Percentiles rank a stretch among this genome's conserved stretches.
These are phyloP conservation scores for Portevinia maculata DNA, from an alignment of 2,888 invertebrate species.

Conservation along the genomic window DNA sequence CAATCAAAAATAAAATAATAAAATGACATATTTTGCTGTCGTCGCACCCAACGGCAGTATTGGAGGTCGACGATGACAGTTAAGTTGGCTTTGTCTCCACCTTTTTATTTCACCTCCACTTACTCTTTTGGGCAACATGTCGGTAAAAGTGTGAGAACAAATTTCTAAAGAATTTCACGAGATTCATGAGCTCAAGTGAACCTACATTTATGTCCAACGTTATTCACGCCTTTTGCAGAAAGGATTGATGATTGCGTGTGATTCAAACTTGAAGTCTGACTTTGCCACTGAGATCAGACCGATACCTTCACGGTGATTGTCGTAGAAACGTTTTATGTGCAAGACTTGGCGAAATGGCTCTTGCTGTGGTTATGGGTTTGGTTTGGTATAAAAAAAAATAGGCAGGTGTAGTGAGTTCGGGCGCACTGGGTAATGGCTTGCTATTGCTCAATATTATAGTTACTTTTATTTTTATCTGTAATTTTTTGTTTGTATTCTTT, in stretches of 20 bases:
- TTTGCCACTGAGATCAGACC: slow-evolving; percentile 13
- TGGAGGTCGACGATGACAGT: slow-evolving; percentile 24
- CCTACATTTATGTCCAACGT: slow-evolving; percentile 51
- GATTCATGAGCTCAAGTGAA: slow-evolving; percentile 7
- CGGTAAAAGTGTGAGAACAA: slow-evolving; percentile 64
- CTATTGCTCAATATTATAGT: slow-evolving; percentile 39
- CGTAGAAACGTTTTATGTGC: slow-evolving; percentile 35
- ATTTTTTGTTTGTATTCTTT: slow-evolving; percentile 10
- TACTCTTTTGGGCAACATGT: slow-evolving; percentile 6
- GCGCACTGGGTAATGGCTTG: slow-evolving; percentile 13
- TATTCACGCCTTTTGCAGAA: slow-evolving; percentile 24
- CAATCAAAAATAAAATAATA: slow-evolving; percentile 25
- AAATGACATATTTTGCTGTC: slow-evolving; percentile 52
- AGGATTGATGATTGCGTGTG: slow-evolving; percentile 48
- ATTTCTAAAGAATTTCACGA: slow-evolving; percentile 46
- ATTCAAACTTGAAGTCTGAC: slow-evolving; percentile 29
- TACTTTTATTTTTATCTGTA: slow-evolving; percentile 30
- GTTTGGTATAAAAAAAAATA: slow-evolving; percentile 8
- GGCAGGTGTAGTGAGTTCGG: slow-evolving; percentile 41
- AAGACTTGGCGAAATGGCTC: slow-evolving; percentile 38
- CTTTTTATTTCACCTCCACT: slow-evolving; percentile 23
- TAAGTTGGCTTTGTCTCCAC: slow-evolving; percentile 35
- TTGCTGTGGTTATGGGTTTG: slow-evolving; percentile 50
- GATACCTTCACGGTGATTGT: slow-evolving; percentile 4
- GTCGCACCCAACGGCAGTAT: slow-evolving; percentile 42